Evolutionary conservation across 2,113 vertebrate species (phyloP).

Genomic region (rat (Rattus norvegicus)): GRCr8 NC_086022.1:7384501-7385000

Average conservation of each 20-base stretch:
- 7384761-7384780: background rate
- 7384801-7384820: background rate
- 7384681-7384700: too few relatives aligned
- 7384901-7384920: background rate
- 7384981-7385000: constrained; percentile 45
- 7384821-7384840: background rate
- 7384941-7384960: background rate
- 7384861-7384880: too few relatives aligned
- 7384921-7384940: background rate
- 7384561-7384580: too few relatives aligned
- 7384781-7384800: background rate
- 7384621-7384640: too few relatives aligned
- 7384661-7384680: too few relatives aligned
- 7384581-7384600: too few relatives aligned
- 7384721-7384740: background rate
- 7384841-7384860: background rate
- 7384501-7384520: too few relatives aligned
- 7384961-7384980: constrained; percentile 41
- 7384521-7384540: too few relatives aligned
- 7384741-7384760: background rate
- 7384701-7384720: background rate
- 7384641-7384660: too few relatives aligned
- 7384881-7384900: background rate
- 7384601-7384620: too few relatives aligned
- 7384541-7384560: too few relatives aligned